Evolutionary conservation across 2,113 vertebrate species (phyloP).

Genomic region (Telmatochromis sp.): DNA sequence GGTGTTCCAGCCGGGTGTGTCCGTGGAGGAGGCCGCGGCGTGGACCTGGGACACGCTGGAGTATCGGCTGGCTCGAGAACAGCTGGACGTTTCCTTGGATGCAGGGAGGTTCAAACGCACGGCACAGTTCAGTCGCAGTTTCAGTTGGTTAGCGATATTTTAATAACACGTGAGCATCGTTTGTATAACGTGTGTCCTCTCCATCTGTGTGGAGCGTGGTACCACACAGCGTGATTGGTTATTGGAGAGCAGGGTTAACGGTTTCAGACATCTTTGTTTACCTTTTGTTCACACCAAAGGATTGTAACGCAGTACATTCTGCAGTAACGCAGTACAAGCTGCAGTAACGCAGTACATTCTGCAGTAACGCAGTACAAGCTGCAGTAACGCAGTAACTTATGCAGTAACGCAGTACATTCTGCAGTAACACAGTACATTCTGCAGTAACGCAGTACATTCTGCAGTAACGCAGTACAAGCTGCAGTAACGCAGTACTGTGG

Average conservation of each 20-base stretch:
- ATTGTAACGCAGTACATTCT: background rate
- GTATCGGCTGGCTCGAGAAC: background rate
- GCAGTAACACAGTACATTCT: too few species aligned
- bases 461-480: background rate
- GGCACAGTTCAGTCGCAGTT: background rate
- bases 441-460: background rate
- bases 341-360: fast-evolving
- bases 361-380: fast-evolving
- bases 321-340: too few species aligned
- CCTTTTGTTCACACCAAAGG: background rate
- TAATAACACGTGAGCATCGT: background rate
- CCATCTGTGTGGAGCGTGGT: background rate
- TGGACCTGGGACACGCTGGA: background rate
- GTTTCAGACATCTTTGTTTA: background rate
- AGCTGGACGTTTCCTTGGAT: background rate
- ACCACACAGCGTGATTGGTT: background rate
- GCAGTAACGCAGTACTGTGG: background rate
- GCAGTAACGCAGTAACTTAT: fast-evolving
- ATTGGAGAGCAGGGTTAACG: background rate
- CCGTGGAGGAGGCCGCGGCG: background rate
- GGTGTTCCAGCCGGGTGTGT: background rate
- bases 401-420: fast-evolving
- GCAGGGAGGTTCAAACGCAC: background rate
- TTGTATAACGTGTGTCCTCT: background rate
- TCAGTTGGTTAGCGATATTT: background rate